Base-by-base conservation (phyloP, 2,888 invertebrate species). In the Morpho deidamia region DNA sequence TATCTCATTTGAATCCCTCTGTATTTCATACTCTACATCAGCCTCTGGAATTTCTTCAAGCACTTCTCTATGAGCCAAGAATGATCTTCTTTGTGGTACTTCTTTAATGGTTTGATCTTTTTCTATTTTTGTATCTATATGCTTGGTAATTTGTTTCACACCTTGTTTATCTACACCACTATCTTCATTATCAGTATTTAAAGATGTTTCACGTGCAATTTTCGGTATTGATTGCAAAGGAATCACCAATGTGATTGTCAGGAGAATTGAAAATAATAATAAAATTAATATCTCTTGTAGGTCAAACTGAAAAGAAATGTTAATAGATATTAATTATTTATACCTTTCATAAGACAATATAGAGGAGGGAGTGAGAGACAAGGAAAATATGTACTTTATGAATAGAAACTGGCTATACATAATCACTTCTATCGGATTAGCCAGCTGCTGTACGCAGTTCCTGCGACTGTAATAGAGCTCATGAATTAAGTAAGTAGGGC, bases 171-270 rank as follows among this genome's bases (percentile, higher is more conserved):
- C 35, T 37, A 64, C 56, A 40, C 65, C 60, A 35, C 55, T 40
- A 35, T 62, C 48, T 32, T 63, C 56, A 2, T 39, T 11, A 7
- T 55, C 55, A 44, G 59, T 44, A 4, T 63, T 50, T 2, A 48
- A 44, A 60, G 66, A 76, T 42, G 62, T 63, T 61, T 71, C 56
- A 46, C 75, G 76, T 1, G 66, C 65, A 47, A 78, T 39, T 72
- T 83, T 86, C 34, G 82, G 81, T 7, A 88, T 52, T 4, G 81
- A 79, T 65, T 93, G 93, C 82, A 93, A 91, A 3, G 94, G 94
- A 63, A 92, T 89, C 65, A 94, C 92, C 55, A 94, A 91, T 38
- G 93, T 83, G 50, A 94, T 68, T 0, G 94, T 92, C 55, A 94
- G 63, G 43, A 92, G 58, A 10, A 83, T 71, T 1, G 93, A 92